These are phyloP conservation scores for Chitala chitala DNA, from an alignment of 2,113 vertebrate genomes.

Conservation along the genomic window DNA sequence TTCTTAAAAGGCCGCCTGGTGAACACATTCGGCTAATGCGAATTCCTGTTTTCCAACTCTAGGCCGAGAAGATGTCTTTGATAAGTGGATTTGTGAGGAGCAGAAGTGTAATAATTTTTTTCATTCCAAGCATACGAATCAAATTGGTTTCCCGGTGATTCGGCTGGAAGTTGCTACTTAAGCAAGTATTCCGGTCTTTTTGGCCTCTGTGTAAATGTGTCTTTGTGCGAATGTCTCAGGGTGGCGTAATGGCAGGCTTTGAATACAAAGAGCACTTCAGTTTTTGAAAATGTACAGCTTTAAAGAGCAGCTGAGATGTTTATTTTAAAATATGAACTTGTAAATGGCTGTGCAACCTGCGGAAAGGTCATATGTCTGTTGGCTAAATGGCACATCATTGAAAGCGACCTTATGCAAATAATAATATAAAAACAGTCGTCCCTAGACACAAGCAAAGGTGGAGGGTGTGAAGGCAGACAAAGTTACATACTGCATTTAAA, in stretches of 20 bases:
- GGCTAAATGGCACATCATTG: background rate
- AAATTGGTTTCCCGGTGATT: conserved; percentile 64
- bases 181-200: conserved; percentile 52
- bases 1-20: conserved; percentile 7
- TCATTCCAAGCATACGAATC: conserved; percentile 62
- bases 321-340: background rate
- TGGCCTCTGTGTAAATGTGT: background rate
- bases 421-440: too few relatives aligned
- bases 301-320: background rate
- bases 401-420: background rate
- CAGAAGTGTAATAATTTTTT: conserved; percentile 64
- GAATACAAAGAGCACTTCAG: background rate
- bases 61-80: conserved; percentile 57
- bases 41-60: background rate
- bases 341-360: background rate
- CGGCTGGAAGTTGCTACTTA: conserved; percentile 56
- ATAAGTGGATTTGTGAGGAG: conserved; percentile 64
- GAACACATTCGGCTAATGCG: background rate
- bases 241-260: background rate
- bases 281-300: background rate
- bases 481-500: too few relatives aligned
- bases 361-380: background rate
- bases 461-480: background rate
- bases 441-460: background rate
- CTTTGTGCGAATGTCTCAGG: background rate